Evolutionary conservation across 2,113 vertebrate species (phyloP).

Genomic region (Otolemur garnettii): DNA sequence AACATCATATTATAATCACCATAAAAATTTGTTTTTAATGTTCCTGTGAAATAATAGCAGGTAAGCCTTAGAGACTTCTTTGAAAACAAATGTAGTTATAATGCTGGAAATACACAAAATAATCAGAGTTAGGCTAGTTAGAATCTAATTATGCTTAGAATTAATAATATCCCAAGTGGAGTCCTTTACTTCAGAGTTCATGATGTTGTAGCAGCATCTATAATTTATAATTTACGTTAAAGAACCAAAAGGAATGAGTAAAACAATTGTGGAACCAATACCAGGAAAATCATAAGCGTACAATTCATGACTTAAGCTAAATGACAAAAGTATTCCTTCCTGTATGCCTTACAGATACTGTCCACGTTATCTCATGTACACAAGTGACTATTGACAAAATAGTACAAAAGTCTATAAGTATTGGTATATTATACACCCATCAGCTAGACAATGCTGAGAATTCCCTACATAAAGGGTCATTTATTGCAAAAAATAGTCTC

Average conservation of each 20-base stretch:
- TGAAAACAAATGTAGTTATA: slow-evolving; percentile 53
- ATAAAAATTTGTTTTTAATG: slow-evolving; percentile 60
- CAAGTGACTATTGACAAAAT: neutral
- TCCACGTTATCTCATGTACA: neutral
- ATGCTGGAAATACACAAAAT: neutral
- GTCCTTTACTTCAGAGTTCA: slow-evolving; percentile 35
- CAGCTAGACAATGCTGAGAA: neutral
- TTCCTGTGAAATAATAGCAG: slow-evolving; percentile 48
- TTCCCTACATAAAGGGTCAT: neutral
- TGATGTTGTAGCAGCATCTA: neutral
- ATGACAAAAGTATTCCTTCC: neutral
- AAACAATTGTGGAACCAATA: neutral
- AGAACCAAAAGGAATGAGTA: neutral
- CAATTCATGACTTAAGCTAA: neutral
- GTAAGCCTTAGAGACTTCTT: slow-evolving; percentile 35
- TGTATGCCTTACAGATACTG: neutral
- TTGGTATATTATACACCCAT: neutral
- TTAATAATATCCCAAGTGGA: slow-evolving; percentile 7
- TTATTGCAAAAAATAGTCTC: neutral
- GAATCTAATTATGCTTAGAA: slow-evolving; percentile 60
- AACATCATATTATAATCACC: slow-evolving; percentile 23
- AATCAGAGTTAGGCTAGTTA: slow-evolving; percentile 17
- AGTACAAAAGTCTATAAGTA: neutral
- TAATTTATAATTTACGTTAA: slow-evolving; percentile 16
- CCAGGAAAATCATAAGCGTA: neutral